These are phyloP conservation scores for Euura lappo DNA, from an alignment of 1,140 invertebrate genomes.

Conservation along the genomic window DNA sequence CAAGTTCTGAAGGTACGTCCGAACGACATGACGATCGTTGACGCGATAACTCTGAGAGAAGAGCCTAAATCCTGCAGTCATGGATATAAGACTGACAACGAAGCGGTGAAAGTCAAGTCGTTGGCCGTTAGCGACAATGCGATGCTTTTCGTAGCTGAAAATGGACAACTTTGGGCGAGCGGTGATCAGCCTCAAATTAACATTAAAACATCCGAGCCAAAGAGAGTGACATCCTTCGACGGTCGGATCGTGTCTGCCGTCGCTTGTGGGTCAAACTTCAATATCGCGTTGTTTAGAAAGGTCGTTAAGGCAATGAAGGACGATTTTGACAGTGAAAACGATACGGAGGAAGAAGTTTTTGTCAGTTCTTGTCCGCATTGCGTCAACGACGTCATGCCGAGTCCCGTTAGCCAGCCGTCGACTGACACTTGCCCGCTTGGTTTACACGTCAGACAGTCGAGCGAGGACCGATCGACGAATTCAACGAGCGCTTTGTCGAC, in stretches of 20 bases:
- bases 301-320: constrained; percentile 60
- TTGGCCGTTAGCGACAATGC: constrained; percentile 67
- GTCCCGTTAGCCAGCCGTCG: constrained; percentile 50
- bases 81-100: constrained; percentile 67
- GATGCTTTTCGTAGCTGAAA: constrained; percentile 70
- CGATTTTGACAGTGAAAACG: constrained; percentile 67
- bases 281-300: constrained; percentile 70
- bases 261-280: constrained; percentile 72
- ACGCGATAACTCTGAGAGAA: constrained; percentile 69
- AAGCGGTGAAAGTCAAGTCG: constrained; percentile 67
- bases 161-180: constrained; percentile 76
- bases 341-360: constrained; percentile 69
- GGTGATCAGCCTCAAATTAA: constrained; percentile 75
- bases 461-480: constrained; percentile 59
- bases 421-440: constrained; percentile 60
- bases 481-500: constrained; percentile 60
- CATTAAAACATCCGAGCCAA: constrained; percentile 65
- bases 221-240: constrained; percentile 72
- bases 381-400: constrained; percentile 52
- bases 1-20: constrained; percentile 65
- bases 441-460: constrained; percentile 57
- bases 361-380: constrained; percentile 70
- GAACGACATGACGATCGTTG: constrained; percentile 60
- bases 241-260: constrained; percentile 69
- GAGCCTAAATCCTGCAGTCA: constrained; percentile 68